Evolutionary conservation across 1,140 invertebrate genomes (phyloP).

Genomic region (Coptotermes formosanus): DNA sequence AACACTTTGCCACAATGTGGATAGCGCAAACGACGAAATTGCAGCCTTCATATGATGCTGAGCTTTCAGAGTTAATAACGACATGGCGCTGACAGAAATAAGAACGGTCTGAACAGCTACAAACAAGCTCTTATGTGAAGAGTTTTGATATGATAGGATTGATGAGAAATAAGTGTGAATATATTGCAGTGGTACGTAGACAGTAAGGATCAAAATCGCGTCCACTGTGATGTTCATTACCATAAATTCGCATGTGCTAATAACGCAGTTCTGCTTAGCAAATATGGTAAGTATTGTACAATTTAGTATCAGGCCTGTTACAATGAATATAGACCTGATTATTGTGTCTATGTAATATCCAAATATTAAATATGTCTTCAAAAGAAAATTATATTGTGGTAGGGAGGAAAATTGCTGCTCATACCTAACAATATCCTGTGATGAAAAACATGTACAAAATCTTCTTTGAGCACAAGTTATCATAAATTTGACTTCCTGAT

Average conservation of each 20-base stretch:
- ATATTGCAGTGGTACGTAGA: background rate
- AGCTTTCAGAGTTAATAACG: background rate
- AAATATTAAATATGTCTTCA: background rate
- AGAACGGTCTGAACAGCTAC: background rate
- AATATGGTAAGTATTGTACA: background rate
- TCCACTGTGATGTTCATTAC: background rate
- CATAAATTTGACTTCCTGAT: background rate
- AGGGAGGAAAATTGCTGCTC: background rate
- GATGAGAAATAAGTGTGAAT: background rate
- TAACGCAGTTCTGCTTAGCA: background rate
- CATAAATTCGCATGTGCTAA: background rate
- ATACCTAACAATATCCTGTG: background rate
- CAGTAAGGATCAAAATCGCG: background rate
- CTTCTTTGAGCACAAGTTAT: background rate
- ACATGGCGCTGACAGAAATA: background rate
- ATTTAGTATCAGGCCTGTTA: background rate
- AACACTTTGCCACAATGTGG: background rate
- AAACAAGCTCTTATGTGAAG: background rate
- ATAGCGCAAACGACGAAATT: background rate
- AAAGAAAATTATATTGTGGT: background rate
- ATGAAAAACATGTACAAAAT: background rate
- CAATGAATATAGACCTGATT: background rate
- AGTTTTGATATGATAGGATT: background rate
- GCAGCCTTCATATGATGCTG: background rate
- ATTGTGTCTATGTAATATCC: slow-evolving; percentile 10